Conservation (phyloP, 2,113 vertebrate species). For the Notothenia coriiceps region DNA sequence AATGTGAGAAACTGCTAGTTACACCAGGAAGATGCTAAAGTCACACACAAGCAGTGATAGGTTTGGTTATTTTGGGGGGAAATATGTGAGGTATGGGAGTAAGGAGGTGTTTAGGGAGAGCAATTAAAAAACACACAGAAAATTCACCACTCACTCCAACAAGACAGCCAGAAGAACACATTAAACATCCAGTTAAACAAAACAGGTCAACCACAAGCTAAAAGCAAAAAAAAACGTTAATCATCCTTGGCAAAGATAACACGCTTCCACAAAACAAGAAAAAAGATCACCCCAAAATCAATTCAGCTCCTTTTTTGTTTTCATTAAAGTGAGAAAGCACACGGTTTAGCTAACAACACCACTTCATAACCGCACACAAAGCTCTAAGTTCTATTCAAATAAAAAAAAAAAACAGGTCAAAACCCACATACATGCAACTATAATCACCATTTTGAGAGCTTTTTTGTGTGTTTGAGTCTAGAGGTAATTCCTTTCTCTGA, state of each 20-base stretch:
- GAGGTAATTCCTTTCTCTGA: slow-evolving; percentile 91
- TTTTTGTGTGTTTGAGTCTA: slow-evolving; percentile 97
- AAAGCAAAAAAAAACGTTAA: slow-evolving; percentile 83
- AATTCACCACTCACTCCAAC: slow-evolving; percentile 91
- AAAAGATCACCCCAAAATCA: slow-evolving; percentile 89
- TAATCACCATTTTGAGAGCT: slow-evolving; percentile 99
- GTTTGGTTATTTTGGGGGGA: slow-evolving; percentile 73
- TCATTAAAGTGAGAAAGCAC: slow-evolving; percentile 93
- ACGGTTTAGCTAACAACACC: slow-evolving; percentile 99
- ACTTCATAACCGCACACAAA: slow-evolving; percentile 99
- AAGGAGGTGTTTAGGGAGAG: not conserved
- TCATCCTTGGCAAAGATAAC: slow-evolving; percentile 90
- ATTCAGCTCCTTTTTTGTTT: slow-evolving; percentile 62
- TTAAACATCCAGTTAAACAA: slow-evolving; percentile 74
- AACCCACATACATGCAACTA: slow-evolving; percentile 98
- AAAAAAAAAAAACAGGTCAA: slow-evolving; percentile 87
- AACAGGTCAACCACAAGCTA: slow-evolving; percentile 86
- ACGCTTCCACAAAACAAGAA: slow-evolving; percentile 89
- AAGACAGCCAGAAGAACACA: slow-evolving; percentile 71
- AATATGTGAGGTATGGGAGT: slow-evolving; percentile 4
- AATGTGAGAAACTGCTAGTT: slow-evolving; percentile 46
- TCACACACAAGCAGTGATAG: slow-evolving; percentile 88
- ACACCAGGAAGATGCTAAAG: slow-evolving; percentile 80
- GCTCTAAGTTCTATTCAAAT: slow-evolving; percentile 92
- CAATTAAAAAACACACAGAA: slow-evolving; percentile 86